Evolutionary conservation across 1,140 invertebrate genomes (phyloP).

Genomic region (Coelopa frigida): DNA sequence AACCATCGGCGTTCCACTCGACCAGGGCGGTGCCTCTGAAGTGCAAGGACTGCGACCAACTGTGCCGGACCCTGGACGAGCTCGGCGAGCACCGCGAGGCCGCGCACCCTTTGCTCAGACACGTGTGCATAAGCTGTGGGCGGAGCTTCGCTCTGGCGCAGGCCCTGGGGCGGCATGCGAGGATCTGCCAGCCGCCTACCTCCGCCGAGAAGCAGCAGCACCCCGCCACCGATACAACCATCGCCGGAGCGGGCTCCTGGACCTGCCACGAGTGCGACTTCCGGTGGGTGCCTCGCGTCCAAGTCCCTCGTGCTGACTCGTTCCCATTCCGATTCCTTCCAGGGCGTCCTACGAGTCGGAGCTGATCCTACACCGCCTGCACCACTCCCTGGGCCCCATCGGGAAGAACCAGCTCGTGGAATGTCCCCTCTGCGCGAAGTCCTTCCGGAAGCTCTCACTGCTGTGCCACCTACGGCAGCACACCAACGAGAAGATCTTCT

Average conservation of each 20-base stretch:
- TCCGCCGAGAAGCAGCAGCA: too few species aligned
- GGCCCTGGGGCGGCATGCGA: conserved; percentile 62
- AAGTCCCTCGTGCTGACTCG: neutral
- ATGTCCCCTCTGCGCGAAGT: conserved; percentile 61
- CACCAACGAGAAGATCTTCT: conserved; percentile 70
- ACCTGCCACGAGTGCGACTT: conserved; percentile 29
- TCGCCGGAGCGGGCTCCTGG: conserved; percentile 9
- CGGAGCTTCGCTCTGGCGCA: conserved; percentile 60
- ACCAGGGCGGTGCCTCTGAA: neutral
- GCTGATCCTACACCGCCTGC: conserved; percentile 33
- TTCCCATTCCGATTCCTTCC: conserved; percentile 23
- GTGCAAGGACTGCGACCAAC: conserved; percentile 22
- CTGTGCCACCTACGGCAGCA: conserved; percentile 63
- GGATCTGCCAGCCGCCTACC: conserved; percentile 49
- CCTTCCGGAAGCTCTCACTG: conserved; percentile 61
- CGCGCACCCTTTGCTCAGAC: conserved; percentile 54
- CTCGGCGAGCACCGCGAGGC: conserved; percentile 59
- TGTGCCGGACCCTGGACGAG: conserved; percentile 49
- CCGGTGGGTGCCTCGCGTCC: conserved; percentile 1
- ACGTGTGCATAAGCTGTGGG: conserved; percentile 61
- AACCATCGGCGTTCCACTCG: too few species aligned
- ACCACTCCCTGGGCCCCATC: conserved; percentile 32
- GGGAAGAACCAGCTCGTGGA: conserved; percentile 48
- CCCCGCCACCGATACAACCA: too few species aligned
- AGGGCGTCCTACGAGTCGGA: conserved; percentile 32